Evolutionary conservation across 1,140 invertebrate genomes (phyloP).

Genomic region (Drosophila pachea): DNA sequence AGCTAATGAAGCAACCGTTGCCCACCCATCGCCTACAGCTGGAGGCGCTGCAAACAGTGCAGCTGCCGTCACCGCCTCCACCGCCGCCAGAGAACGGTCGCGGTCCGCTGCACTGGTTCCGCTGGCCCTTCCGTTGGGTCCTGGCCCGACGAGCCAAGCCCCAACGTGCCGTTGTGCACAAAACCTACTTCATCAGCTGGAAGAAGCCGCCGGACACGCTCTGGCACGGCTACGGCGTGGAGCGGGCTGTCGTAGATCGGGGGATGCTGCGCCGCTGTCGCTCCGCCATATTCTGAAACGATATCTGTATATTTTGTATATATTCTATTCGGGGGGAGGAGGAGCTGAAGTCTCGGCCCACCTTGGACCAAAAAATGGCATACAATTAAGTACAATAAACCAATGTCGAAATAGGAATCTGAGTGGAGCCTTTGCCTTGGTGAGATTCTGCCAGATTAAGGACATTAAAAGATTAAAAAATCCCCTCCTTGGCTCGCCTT

Average conservation of each 20-base stretch:
- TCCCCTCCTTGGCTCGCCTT: too few relatives aligned
- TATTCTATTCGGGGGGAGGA: neutral
- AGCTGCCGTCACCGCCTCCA: neutral
- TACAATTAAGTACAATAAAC: neutral
- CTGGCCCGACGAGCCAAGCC: conserved; percentile 10
- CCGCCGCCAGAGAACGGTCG: conserved; percentile 7
- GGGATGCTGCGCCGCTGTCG: conserved; percentile 56
- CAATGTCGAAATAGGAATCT: too few relatives aligned
- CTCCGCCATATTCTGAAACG: conserved; percentile 59
- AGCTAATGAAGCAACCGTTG: conserved; percentile 7
- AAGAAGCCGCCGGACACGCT: conserved; percentile 65
- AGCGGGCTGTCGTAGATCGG: conserved; percentile 20
- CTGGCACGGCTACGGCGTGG: conserved; percentile 63
- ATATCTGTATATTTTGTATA: conserved; percentile 43
- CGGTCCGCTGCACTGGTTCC: conserved; percentile 57
- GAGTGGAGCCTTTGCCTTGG: too few relatives aligned
- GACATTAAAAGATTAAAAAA: too few relatives aligned
- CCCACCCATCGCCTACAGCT: conserved; percentile 36
- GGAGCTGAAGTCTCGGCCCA: neutral
- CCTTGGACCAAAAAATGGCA: neutral
- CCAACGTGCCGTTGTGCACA: conserved; percentile 61
- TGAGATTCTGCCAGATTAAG: too few relatives aligned
- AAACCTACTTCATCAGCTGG: conserved; percentile 73
- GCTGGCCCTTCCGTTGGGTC: conserved; percentile 63
- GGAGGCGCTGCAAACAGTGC: conserved; percentile 38